phyloP scores from a whole-genome alignment of 2,113 vertebrate species.

The human region DNA sequence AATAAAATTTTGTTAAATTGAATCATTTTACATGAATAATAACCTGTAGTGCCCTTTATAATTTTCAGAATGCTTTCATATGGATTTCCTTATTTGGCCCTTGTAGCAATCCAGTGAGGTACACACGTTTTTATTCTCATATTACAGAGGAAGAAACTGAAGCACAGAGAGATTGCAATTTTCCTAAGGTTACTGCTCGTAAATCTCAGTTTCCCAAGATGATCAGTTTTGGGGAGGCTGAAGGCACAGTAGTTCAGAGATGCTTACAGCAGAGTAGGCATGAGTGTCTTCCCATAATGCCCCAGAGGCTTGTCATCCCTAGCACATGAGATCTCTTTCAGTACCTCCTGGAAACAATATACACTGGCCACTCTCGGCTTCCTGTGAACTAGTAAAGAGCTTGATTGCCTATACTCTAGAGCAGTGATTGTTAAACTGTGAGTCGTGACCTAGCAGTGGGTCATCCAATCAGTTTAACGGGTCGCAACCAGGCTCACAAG shows the following conservation, averaged over 20 bases:
- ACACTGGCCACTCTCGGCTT: background rate
- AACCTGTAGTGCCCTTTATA: background rate
- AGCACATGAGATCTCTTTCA: background rate
- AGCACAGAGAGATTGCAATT: background rate
- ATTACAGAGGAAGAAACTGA: background rate
- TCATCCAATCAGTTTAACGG: background rate
- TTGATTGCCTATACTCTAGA: background rate
- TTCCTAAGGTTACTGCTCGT: background rate
- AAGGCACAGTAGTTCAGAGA: background rate
- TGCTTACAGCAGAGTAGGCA: accelerated
- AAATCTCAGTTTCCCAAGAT: background rate
- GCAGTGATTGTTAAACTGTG: background rate
- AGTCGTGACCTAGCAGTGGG: background rate
- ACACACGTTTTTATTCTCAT: background rate
- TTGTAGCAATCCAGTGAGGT: background rate
- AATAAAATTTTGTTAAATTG: background rate
- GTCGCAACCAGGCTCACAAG: background rate
- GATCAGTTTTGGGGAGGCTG: background rate
- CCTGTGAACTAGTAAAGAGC: background rate
- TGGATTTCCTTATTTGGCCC: background rate
- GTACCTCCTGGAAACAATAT: background rate
- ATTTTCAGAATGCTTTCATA: background rate
- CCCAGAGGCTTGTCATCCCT: background rate
- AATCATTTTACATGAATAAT: background rate
- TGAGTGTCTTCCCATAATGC: background rate